Evolutionary conservation across 2,797 vertebrate species (phyloP).

Genomic region (Neosilurus mollespiculum): DNA sequence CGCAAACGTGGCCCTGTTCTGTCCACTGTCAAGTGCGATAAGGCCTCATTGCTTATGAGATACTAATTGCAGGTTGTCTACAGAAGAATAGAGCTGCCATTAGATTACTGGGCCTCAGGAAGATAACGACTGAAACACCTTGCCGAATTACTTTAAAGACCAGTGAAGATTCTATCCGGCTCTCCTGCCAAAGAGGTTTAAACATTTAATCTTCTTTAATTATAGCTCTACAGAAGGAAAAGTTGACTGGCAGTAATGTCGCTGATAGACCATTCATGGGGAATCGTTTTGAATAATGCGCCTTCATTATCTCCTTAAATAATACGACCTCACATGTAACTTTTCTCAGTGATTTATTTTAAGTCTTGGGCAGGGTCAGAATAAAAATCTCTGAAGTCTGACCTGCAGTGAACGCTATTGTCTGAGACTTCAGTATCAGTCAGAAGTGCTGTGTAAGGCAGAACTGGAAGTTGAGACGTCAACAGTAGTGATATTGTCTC

Average conservation of each 20-base stretch:
- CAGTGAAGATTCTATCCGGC: conserved; percentile 42
- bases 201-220: conserved; percentile 66
- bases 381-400: conserved; percentile 13
- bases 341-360: conserved; percentile 24
- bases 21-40: conserved; percentile 43
- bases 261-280: conserved; percentile 35
- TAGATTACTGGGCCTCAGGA: conserved; percentile 49
- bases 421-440: not conserved
- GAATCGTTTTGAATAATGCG: conserved; percentile 34
- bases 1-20: not conserved
- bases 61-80: conserved; percentile 56
- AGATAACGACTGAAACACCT: conserved; percentile 56
- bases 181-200: conserved; percentile 54
- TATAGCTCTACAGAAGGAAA: conserved; percentile 51
- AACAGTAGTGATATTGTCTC: conserved; percentile 57
- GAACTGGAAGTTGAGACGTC: conserved; percentile 51
- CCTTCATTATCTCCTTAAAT: conserved; percentile 33
- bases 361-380: conserved; percentile 6
- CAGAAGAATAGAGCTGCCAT: conserved; percentile 48
- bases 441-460: conserved; percentile 58
- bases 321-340: conserved; percentile 15
- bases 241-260: conserved; percentile 50
- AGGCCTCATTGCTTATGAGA: conserved; percentile 53
- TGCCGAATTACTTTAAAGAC: conserved; percentile 51
- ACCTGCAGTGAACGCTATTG: not conserved